Evolutionary conservation across 2,888 invertebrate species (phyloP).

Genomic region (Aphidoletes aphidimyza): DNA sequence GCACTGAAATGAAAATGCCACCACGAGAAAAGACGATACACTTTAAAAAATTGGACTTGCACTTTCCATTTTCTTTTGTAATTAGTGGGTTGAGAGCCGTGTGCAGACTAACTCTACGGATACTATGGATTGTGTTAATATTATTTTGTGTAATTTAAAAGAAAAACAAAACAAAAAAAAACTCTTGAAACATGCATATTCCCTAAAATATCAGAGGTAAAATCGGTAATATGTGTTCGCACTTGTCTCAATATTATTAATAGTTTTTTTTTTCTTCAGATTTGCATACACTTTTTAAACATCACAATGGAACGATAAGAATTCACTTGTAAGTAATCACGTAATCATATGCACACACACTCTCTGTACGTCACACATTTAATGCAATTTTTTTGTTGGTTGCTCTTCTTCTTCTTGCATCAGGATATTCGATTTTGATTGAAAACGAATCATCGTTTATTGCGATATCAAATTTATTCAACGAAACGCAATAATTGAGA

Average conservation of each 20-base stretch:
- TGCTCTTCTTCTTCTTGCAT: not conserved
- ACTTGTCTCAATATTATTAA: not conserved
- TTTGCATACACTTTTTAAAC: not conserved
- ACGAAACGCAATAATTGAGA: too few relatives aligned
- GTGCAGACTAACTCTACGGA: too few relatives aligned
- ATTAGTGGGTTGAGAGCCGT: too few relatives aligned
- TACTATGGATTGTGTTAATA: too few relatives aligned
- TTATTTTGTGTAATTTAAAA: not conserved
- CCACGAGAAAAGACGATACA: not conserved
- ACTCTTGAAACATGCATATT: not conserved
- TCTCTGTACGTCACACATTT: conserved; percentile 31
- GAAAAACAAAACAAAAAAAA: not conserved
- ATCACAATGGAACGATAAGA: conserved; percentile 14
- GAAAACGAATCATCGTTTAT: not conserved
- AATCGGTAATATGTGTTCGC: not conserved
- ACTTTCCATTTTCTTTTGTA: not conserved
- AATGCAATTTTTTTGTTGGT: not conserved
- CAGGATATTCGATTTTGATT: not conserved
- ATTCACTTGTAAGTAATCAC: conserved; percentile 50
- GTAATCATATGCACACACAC: conserved; percentile 48
- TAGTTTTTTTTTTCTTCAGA: not conserved
- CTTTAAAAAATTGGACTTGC: not conserved
- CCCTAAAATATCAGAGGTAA: not conserved
- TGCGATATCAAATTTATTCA: not conserved
- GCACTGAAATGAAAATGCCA: not conserved